Conservation (phyloP, 2,888 invertebrate genomes). For the Archips xylosteana region DNA sequence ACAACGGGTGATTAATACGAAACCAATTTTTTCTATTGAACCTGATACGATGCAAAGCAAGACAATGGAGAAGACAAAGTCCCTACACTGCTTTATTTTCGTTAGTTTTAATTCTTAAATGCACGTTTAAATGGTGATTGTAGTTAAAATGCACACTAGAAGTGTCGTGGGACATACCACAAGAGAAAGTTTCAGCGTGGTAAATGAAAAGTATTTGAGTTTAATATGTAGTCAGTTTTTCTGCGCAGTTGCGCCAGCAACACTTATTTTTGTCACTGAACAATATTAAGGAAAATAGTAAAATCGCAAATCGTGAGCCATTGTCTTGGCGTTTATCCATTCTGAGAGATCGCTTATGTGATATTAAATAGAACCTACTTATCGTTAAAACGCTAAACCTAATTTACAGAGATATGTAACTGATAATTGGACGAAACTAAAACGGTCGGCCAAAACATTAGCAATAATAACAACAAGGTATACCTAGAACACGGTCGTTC, state of each 20-base stretch:
- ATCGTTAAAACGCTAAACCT: conserved; percentile 23
- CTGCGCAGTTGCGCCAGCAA: not conserved
- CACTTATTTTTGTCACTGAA: not conserved
- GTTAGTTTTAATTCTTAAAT: not conserved
- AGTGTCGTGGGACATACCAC: conserved; percentile 14
- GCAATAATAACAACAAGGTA: conserved; percentile 29
- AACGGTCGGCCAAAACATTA: conserved; percentile 35
- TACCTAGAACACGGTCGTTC: conserved; percentile 24
- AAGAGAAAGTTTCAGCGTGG: conserved; percentile 22
- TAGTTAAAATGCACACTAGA: conserved; percentile 19
- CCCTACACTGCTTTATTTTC: not conserved
- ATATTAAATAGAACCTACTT: conserved; percentile 32
- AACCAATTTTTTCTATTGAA: not conserved
- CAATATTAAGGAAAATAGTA: not conserved
- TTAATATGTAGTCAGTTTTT: not conserved
- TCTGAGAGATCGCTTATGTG: conserved; percentile 32
- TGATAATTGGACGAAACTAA: conserved; percentile 40
- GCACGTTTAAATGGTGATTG: not conserved
- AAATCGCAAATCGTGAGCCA: not conserved
- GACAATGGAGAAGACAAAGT: not conserved
- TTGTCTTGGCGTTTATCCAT: conserved; percentile 10
- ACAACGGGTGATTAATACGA: not conserved
- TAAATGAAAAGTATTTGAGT: not conserved
- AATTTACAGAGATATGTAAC: conserved; percentile 35
- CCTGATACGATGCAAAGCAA: not conserved